Evolutionary conservation across 2,797 vertebrate genomes (phyloP).

Genomic region (Antennarius maculatus): DNA sequence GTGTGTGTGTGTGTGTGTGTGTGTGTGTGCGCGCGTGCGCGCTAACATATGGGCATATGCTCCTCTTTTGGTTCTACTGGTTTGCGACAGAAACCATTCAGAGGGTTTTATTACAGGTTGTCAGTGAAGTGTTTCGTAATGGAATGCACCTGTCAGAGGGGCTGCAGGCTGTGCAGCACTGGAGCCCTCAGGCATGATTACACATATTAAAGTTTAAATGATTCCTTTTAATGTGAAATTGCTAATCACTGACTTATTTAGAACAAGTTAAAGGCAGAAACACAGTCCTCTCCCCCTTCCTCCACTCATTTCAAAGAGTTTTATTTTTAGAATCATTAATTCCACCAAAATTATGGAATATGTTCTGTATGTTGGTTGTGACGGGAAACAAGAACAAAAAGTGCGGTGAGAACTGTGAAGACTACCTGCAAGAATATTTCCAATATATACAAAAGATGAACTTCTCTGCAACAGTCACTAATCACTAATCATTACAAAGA

Average conservation of each 20-base stretch:
- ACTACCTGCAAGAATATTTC: too few relatives aligned
- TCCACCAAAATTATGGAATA: conserved; percentile 47
- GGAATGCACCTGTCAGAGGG: conserved; percentile 31
- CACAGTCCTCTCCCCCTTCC: conserved; percentile 9
- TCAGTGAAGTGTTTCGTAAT: conserved; percentile 44
- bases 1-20: neutral
- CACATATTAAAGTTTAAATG: conserved; percentile 77
- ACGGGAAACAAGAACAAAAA: conserved; percentile 45
- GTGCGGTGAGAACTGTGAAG: too few relatives aligned
- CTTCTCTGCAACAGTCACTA: too few relatives aligned
- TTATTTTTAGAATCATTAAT: conserved; percentile 69
- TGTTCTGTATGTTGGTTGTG: conserved; percentile 64
- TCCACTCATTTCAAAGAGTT: conserved; percentile 44
- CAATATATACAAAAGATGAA: too few relatives aligned
- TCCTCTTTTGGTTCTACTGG: conserved; percentile 15
- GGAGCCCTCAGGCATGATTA: conserved; percentile 72
- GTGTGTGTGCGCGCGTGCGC: neutral
- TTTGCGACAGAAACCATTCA: conserved; percentile 22
- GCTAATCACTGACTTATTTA: conserved; percentile 76
- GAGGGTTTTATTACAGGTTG: conserved; percentile 31
- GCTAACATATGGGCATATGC: neutral
- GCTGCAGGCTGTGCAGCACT: conserved; percentile 23
- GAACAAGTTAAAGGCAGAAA: conserved; percentile 42
- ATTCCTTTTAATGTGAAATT: conserved; percentile 74
- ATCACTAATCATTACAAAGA: too few relatives aligned